Percentiles rank a stretch among this genome's conserved stretches.
Evolutionary conservation across 2,888 invertebrate species (phyloP).

Genomic region (Chalcis sispes): DNA sequence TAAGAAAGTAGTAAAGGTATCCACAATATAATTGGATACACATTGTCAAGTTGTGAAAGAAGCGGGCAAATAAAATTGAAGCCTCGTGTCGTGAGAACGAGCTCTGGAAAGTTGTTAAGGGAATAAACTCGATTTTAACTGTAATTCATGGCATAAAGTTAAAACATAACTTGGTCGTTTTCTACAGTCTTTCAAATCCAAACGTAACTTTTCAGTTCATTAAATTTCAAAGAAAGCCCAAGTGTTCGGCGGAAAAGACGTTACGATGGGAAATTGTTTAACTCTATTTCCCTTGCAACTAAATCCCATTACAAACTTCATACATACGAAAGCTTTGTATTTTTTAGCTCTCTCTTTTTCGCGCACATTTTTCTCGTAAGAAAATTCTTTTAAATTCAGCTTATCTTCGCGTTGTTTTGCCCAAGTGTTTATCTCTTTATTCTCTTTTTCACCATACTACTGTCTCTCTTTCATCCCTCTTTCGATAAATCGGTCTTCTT

Average conservation of each 20-base stretch:
- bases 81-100: not conserved
- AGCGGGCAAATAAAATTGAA: conserved; percentile 38
- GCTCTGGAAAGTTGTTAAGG: conserved; percentile 22
- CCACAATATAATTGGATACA: too few relatives aligned
- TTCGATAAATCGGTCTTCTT: too few relatives aligned
- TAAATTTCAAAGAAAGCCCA: conserved; percentile 26
- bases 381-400: too few relatives aligned
- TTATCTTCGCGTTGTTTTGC: too few relatives aligned
- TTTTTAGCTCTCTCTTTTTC: not conserved
- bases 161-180: conserved; percentile 37
- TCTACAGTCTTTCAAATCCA: conserved; percentile 24
- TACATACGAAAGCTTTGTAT: not conserved
- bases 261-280: conserved; percentile 23
- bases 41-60: not conserved
- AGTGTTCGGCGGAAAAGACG: conserved; percentile 18
- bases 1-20: too few relatives aligned
- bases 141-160: conserved; percentile 45
- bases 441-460: too few relatives aligned
- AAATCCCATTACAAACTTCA: not conserved
- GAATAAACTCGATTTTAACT: conserved; percentile 39
- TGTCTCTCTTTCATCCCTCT: too few relatives aligned
- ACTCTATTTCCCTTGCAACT: not conserved
- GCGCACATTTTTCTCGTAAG: not conserved
- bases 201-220: conserved; percentile 44
- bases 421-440: too few relatives aligned